phyloP scores from a whole-genome alignment of 2,113 vertebrate genomes.

The Onychorhynchus coronatus region DNA sequence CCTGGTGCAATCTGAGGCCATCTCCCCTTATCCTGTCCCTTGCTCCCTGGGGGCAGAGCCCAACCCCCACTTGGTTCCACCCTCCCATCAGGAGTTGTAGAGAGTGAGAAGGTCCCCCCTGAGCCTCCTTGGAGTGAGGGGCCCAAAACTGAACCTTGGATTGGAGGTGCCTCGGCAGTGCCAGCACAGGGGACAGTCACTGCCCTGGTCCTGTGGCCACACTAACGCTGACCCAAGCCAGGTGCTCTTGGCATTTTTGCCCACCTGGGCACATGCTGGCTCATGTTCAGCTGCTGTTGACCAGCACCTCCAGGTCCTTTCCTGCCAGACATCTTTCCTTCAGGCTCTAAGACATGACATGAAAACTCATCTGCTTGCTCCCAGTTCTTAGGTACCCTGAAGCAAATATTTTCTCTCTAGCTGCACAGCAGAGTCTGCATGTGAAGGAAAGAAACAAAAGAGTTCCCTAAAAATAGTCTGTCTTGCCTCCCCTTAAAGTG shows the following conservation, averaged over 20 bases:
- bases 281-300: background rate
- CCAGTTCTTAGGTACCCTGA: background rate
- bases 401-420: background rate
- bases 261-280: background rate
- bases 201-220: background rate
- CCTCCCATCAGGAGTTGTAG: background rate
- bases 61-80: fast-evolving
- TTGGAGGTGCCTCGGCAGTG: background rate
- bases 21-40: background rate
- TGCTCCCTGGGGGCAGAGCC: background rate
- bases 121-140: background rate
- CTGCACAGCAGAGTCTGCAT: background rate
- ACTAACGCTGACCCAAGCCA: background rate
- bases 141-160: too few relatives aligned
- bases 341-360: background rate
- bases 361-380: background rate
- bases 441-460: background rate
- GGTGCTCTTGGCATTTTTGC: background rate
- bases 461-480: background rate
- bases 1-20: fast-evolving
- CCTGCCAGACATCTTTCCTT: background rate
- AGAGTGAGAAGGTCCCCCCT: background rate
- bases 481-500: background rate
- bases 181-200: background rate
- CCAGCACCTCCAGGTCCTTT: background rate